Evolutionary conservation across 2,888 invertebrate genomes (phyloP), one percentile per base, ranked within the genome.

Genomic region (Drosophila dives): DNA sequence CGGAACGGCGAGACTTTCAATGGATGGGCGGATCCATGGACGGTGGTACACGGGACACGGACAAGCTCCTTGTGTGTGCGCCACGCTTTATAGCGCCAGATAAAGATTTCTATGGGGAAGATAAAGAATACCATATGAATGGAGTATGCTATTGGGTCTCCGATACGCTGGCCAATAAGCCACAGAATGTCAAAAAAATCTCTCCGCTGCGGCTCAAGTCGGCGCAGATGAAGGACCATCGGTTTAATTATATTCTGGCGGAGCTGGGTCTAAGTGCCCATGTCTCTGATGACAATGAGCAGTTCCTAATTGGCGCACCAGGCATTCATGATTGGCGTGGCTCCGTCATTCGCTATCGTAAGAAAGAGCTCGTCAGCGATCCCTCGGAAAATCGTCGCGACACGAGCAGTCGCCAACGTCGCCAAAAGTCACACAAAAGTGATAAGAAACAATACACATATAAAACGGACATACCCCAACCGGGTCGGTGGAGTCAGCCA

Each of bases 11-110:
- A 67, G 93, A 94, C 60, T 77, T 89, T 48, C 93, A 94, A 36
- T 94, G 94, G 94, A 86, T 94, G 40, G 95, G 94, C 2, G 94
- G 92, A 3, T 90, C 94, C 0, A 93, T 94, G 86, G 93, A 94
- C 67, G 93, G 94, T 33, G 92, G 93, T 8, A 86, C 92, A 17
- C 84, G 80, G 34, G 92, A 92, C 33, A 91, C 90, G 23, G 93
- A 94, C 59, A 92, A 93, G 42, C 75, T 94, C 45, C 88, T 94
- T 49, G 94, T 93, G 0, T 93, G 93, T 70, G 93, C 93, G 0
- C 93, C 93, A 0, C 79, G 93, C 10, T 90, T 93, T 26, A 81
- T 91, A 38, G 89, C 92, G 0, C 89, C 92, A 32, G 1, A 83
- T 70, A 11, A 23, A 23, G 23, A 23, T 23, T 23, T 23, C 23